Conservation (phyloP, 2,113 vertebrate species). For the Labrus mixtus region DNA sequence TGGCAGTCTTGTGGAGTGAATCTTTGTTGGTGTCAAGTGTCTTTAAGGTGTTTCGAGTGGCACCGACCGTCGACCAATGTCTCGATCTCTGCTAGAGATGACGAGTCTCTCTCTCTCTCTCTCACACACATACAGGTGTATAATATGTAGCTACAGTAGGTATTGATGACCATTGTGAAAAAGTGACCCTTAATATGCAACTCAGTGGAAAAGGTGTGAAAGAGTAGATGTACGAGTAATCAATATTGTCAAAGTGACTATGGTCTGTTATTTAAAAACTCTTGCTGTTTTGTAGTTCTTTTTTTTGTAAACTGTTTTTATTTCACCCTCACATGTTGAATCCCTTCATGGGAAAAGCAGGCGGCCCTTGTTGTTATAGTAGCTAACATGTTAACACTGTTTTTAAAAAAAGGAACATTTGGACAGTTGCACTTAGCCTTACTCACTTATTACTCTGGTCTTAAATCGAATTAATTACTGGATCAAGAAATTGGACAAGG, state of each 20-base stretch:
- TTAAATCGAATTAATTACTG: slow-evolving; percentile 31
- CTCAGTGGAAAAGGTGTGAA: slow-evolving; percentile 81
- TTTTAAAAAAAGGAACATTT: slow-evolving; percentile 39
- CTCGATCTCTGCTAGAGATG: slow-evolving; percentile 62
- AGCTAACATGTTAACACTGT: slow-evolving; percentile 24
- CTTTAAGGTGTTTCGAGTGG: slow-evolving; percentile 77
- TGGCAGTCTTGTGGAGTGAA: slow-evolving; percentile 82
- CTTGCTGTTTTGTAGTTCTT: slow-evolving; percentile 64
- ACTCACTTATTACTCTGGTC: slow-evolving; percentile 49
- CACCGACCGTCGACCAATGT: slow-evolving; percentile 75
- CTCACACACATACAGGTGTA: slow-evolving; percentile 70
- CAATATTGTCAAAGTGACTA: slow-evolving; percentile 79
- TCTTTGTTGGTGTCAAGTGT: slow-evolving; percentile 80
- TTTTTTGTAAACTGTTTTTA: slow-evolving; percentile 46
- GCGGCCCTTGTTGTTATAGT: slow-evolving; percentile 61
- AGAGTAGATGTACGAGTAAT: slow-evolving; percentile 77
- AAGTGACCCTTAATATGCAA: slow-evolving; percentile 86
- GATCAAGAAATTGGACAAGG: slow-evolving; percentile 33
- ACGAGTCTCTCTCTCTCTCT: slow-evolving; percentile 43
- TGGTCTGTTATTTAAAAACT: slow-evolving; percentile 78
- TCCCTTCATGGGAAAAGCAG: slow-evolving; percentile 35
- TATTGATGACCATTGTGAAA: slow-evolving; percentile 82
- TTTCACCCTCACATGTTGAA: slow-evolving; percentile 33
- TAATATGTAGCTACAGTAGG: slow-evolving; percentile 82
- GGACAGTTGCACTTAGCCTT: slow-evolving; percentile 54